These are phyloP conservation scores for Ovibos moschatus DNA, from an alignment of 2,113 vertebrate genomes.

Conservation along the genomic window DNA sequence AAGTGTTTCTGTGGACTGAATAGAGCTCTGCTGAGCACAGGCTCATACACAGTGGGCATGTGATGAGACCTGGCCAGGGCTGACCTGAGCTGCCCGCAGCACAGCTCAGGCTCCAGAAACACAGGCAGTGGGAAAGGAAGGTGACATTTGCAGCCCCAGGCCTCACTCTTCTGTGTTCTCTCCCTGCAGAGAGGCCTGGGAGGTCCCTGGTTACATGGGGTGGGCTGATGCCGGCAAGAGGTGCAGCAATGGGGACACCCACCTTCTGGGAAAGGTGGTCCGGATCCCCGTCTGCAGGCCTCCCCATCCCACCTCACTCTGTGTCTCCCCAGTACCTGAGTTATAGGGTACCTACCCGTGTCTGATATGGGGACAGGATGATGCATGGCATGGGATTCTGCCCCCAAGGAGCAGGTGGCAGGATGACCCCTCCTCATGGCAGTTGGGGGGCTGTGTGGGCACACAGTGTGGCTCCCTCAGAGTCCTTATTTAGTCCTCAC, in stretches of 20 bases:
- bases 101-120: neutral
- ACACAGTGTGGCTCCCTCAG: accelerated
- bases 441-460: neutral
- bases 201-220: accelerated
- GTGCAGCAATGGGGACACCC: too few relatives aligned
- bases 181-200: accelerated
- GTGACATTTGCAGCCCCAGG: accelerated
- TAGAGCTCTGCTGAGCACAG: neutral
- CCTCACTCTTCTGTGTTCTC: accelerated
- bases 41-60: accelerated
- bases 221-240: neutral
- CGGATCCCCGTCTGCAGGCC: accelerated
- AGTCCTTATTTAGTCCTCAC: accelerated
- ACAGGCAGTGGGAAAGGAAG: accelerated
- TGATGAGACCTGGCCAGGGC: accelerated
- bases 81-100: accelerated
- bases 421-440: accelerated
- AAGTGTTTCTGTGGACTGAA: neutral
- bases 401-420: accelerated
- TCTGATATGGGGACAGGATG: neutral
- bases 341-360: accelerated
- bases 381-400: neutral
- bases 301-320: neutral
- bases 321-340: neutral
- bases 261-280: neutral